A percentile compares a stretch with the other conserved stretches of the same genome.
phyloP scores from a whole-genome alignment of 37 sponge, comb jelly and placozoan genomes.

The Amphimedon queenslandica region DNA sequence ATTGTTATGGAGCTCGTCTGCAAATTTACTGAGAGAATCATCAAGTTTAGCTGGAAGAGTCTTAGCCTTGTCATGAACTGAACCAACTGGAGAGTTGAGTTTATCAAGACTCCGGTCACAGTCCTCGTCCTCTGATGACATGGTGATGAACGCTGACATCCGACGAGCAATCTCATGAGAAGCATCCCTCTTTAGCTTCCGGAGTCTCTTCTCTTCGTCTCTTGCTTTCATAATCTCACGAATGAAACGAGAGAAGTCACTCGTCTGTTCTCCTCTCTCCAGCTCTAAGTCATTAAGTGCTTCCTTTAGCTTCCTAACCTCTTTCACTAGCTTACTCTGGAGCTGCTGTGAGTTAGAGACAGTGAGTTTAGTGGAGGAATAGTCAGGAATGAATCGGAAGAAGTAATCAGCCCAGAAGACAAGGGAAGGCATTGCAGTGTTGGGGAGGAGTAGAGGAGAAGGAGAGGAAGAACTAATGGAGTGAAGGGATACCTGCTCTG shows the following conservation, averaged over 20 bases:
- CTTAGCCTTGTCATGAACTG: background rate
- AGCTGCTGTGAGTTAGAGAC: constrained; percentile 14
- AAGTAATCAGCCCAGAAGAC: constrained; percentile 61
- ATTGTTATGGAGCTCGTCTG: background rate
- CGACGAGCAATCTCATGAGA: background rate
- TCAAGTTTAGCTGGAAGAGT: constrained; percentile 9
- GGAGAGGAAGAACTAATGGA: background rate
- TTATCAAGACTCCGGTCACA: background rate
- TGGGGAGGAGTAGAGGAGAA: constrained; percentile 30
- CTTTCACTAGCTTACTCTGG: constrained; percentile 50
- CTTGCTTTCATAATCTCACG: constrained; percentile 21
- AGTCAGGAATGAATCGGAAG: constrained; percentile 46
- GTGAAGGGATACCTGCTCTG: background rate
- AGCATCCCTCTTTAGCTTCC: background rate
- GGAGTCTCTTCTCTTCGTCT: constrained; percentile 13
- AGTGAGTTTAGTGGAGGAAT: background rate
- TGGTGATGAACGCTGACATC: background rate
- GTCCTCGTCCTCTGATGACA: background rate
- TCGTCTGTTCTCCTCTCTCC: constrained; percentile 24
- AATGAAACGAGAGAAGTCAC: constrained; percentile 36
- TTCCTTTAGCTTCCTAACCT: constrained; percentile 63
- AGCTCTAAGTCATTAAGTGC: constrained; percentile 64
- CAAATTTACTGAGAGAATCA: background rate
- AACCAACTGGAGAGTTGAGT: background rate
- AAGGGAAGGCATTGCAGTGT: constrained; percentile 42